Base-by-base conservation (phyloP, 2,888 invertebrate genomes). In the Bursaphelenchus okinawaensis region DNA sequence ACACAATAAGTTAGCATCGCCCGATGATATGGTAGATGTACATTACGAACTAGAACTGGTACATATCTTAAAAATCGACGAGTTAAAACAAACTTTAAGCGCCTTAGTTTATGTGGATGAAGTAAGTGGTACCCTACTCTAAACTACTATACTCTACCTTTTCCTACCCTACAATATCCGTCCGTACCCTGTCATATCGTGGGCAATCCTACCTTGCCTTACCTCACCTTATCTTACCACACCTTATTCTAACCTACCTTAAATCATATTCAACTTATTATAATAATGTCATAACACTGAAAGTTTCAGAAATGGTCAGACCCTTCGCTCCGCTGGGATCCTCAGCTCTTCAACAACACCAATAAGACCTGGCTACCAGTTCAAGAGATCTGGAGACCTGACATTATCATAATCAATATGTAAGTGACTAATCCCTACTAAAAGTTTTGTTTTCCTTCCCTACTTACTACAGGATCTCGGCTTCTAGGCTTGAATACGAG, bases 391-490 rank as follows among this genome's bases (percentile, higher is more conserved):
- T 92, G 92, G 92, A 87, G 89, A 75, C 92, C 92, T 0, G 92
- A 92, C 83, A 89, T 91, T 62, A 90, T 92, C 75, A 87, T 92
- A 9, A 91, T 92, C 83, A 92, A 92, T 85, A 91, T 91, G 91
- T 92, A 84, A 88, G 90, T 75, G 54, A 23, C 3, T n/a, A 1
- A 54, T 4, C 54, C n/a, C n/a, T n/a, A n/a, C n/a, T n/a, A n/a
- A n/a, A n/a, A n/a, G n/a, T n/a, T n/a, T n/a, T n/a, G n/a, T n/a
- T n/a, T n/a, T n/a, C n/a, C 20, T 22, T 19, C 7, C 23, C 57
- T 62, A 22, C n/a, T 28, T 26, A 19, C 12, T 52, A 23, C 70
- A 70, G 70, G 68, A 50, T 70, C 28, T 50, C 59, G 29, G 58
- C 70, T 77, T 75, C 75, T 72, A 80, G 80, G 78, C 66, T 80